Evolutionary conservation across 2,797 vertebrate species (phyloP).

Genomic region (Neomorphus geoffroyi): DNA sequence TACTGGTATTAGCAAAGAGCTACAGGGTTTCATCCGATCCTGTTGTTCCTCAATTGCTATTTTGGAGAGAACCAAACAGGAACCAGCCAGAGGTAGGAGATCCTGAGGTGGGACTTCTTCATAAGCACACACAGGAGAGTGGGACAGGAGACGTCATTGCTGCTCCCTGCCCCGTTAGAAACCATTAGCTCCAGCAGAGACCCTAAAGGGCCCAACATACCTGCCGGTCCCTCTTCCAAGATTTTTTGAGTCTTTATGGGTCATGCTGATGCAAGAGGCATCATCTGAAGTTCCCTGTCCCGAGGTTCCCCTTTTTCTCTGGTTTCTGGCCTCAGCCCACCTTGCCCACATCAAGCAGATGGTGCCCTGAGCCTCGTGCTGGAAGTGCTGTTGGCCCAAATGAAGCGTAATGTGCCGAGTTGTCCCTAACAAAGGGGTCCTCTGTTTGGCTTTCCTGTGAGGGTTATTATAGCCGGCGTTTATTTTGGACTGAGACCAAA

Average conservation of each 20-base stretch:
- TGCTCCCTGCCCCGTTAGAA: neutral
- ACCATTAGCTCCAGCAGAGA: neutral
- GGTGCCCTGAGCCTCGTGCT: conserved; percentile 28
- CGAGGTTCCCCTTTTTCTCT: neutral
- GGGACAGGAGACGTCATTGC: neutral
- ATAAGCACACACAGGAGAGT: neutral
- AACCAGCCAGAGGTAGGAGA: neutral
- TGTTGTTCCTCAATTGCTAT: neutral
- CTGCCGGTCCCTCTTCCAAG: neutral
- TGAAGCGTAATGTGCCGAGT: conserved; percentile 34
- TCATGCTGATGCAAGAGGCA: neutral
- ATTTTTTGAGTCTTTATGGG: neutral
- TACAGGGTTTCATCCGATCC: neutral
- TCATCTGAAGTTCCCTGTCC: neutral
- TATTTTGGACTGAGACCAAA: conserved; percentile 59
- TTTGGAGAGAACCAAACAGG: neutral
- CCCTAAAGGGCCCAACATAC: neutral
- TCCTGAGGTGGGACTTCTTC: neutral
- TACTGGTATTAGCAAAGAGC: neutral
- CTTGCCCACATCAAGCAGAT: conserved; percentile 59
- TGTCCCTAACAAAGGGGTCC: conserved; percentile 57
- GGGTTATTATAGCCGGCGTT: conserved; percentile 53
- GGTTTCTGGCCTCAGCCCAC: conserved; percentile 57
- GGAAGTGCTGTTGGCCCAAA: conserved; percentile 63
- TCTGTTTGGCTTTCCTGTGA: conserved; percentile 55